A percentile compares a stretch with the other conserved stretches of the same genome.
Evolutionary conservation across 2,797 vertebrate genomes (phyloP).

Genomic region (Okamejei kenojei): DNA sequence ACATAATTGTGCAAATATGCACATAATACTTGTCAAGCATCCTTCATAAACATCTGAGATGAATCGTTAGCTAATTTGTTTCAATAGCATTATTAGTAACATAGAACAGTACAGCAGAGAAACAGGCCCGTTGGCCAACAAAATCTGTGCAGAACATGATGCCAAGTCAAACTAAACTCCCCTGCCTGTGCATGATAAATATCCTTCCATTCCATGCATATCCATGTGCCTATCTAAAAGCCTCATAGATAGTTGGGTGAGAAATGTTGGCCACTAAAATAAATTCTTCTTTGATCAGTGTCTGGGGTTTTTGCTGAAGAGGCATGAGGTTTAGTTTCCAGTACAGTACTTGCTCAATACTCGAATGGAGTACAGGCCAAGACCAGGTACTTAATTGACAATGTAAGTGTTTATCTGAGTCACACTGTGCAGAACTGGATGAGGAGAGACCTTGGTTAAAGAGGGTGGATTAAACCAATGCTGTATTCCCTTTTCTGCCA

Average conservation of each 20-base stretch:
- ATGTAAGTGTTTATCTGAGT: background rate
- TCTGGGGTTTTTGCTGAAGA: background rate
- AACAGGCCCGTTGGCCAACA: too few species aligned
- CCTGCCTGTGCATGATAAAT: too few species aligned
- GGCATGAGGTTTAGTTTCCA: background rate
- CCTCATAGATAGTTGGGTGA: too few species aligned
- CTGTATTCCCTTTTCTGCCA: background rate
- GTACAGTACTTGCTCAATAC: background rate
- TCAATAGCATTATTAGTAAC: too few species aligned
- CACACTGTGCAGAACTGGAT: background rate
- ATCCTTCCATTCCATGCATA: too few species aligned
- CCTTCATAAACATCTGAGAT: background rate
- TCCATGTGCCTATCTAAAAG: too few species aligned
- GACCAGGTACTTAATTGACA: background rate
- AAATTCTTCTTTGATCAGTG: background rate
- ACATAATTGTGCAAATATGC: background rate
- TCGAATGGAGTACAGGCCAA: background rate
- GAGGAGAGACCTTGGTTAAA: background rate
- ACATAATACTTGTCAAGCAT: background rate
- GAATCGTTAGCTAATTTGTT: background rate
- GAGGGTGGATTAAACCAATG: background rate
- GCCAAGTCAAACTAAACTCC: too few species aligned
- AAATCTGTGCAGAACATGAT: too few species aligned
- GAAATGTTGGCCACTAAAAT: background rate
- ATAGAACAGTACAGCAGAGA: too few species aligned